Evolutionary conservation across 2,797 vertebrate species (phyloP), one percentile per base, ranked within the genome.

Genomic region (Sebastes iracundus): DNA sequence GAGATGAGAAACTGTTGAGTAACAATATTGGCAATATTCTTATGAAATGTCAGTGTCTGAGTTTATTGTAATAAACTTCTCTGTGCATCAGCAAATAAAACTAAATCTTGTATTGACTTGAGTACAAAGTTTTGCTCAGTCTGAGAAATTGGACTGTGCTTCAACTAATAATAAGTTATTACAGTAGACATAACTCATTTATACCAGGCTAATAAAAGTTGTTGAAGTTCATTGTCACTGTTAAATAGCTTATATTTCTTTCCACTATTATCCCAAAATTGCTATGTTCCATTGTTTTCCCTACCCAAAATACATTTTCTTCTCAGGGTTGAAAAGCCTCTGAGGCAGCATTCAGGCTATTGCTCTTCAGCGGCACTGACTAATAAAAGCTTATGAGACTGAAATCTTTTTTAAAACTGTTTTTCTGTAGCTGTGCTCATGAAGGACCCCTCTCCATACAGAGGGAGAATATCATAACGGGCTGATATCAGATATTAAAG

Each of bases 321-420:
- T 62, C 56, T 73, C 30, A 62, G 4, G 10, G 30, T 55, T 67
- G 30, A 60, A 80, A 80, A 32, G 9, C 27, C 28, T 80, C 71
- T 18, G 4, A 70, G 27, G 16, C 28, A 33, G 35, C 61, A 13
- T 49, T 66, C 25, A 35, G 12, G 11, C 28, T 46, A 27, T 42
- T 18, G 28, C 16, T 62, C 20, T 32, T 32, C 23, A 74, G 32
- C 16, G 3, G 27, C 68, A n/a, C 22, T 16, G 18, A 55, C 63
- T 20, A 55, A 68, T 68, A 55, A 38, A 60, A n/a, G 30, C 16
- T 8, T 46, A 13, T 23, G 20, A 66, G 35, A 52, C 7, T n/a
- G 14, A 23, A 7, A 30, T 42, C 4, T 2, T 22, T 76, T 75
- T 42, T 75, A 2, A 28, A 32, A 35, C 7, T 7, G 25, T 23